Evolutionary conservation across 2,797 vertebrate genomes (phyloP), one percentile per base, ranked within the genome.

Genomic region (Setipinna tenuifilis): DNA sequence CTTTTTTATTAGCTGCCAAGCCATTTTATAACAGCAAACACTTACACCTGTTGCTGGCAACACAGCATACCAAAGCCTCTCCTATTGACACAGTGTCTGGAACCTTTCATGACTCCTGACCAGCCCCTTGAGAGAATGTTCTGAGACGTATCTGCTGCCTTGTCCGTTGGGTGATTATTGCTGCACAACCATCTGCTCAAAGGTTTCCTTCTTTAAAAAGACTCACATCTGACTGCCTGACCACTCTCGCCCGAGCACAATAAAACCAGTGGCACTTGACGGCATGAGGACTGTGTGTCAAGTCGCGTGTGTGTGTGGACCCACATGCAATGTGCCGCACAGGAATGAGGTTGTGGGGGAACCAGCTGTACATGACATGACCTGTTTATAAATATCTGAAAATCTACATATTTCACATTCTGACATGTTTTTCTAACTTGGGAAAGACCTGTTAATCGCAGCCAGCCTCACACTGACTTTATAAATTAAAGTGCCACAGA

Each of bases 121-220:
- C 81, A 75, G 54, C 21, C 59, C 68, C 75, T 85, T 28, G 50
- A 17, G 41, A 88, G 90, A 92, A 93, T 92, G 90, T 93, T 87
- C 88, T 85, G 82, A 84, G 86, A 88, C 89, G 86, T 93, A 92
- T 92, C 92, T 93, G 90, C 87, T 90, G 91, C 84, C 84, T 81
- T 31, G 91, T 91, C 91, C 90, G 88, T 89, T 61, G 75, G 89
- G 91, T 91, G 90, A 90, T 93, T 92, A 93, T 88, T 91, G 85
- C 89, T 85, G 65, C 50, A 14, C 85, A 83, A 88, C 85, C 91
- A 87, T 84, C 85, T 90, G 92, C 87, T 87, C 50, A 19, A 83
- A 83, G 86, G 87, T 81, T 86, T 87, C 87, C 50, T 81, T 83
- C 83, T 91, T 90, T 90, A 68, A 88, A 91, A 89, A 86, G 83